Base-by-base conservation (phyloP, 2,888 invertebrate species). In the Spatulosminthurus flaviceps region DNA sequence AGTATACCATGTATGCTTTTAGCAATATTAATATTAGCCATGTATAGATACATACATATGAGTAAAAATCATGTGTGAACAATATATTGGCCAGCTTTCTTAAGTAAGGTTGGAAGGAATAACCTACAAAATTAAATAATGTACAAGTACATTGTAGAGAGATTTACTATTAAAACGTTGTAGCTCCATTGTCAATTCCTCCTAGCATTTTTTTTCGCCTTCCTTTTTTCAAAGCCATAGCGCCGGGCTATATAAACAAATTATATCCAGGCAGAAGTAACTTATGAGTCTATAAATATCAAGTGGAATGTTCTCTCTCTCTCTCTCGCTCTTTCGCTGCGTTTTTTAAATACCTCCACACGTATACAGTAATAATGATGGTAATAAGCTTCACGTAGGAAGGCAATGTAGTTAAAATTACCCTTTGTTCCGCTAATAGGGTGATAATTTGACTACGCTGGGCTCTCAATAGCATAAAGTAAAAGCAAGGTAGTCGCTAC, bases 391-490 rank as follows among this genome's bases (percentile, higher is more conserved):
- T n/a, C n/a, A n/a, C 51, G 16, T 16, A 51, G 51, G 16, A 51
- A 72, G 51, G 26, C 51, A 24, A 51, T 72, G n/a, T 11, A 24
- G 28, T 22, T 24, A n/a, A 41, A 51, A 51, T 51, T 51, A 51
- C 51, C 24, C 60, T 74, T 26, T 69, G 34, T 69, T n/a, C 29
- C 1, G 4, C 16, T 70, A 41, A 64, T 24, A 66, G 64, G 41
- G 64, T 75, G 75, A 75, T 75, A 75, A 75, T 75, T 75, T 66
- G 21, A 74, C 51, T 51, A n/a, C n/a, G 51, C 51, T n/a, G 51
- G 16, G 9, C 9, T 34, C n/a, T n/a, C n/a, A n/a, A n/a, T n/a
- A n/a, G n/a, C n/a, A n/a, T 34, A 34, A 9, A 34, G 5, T 9
- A 34, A 9, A 4, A 34, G 9, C 34, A 34, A 34, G 34, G 34